Evolutionary conservation across 2,888 invertebrate genomes (phyloP), one percentile per base, ranked within the genome.

Genomic region (Nomada ruficornis): DNA sequence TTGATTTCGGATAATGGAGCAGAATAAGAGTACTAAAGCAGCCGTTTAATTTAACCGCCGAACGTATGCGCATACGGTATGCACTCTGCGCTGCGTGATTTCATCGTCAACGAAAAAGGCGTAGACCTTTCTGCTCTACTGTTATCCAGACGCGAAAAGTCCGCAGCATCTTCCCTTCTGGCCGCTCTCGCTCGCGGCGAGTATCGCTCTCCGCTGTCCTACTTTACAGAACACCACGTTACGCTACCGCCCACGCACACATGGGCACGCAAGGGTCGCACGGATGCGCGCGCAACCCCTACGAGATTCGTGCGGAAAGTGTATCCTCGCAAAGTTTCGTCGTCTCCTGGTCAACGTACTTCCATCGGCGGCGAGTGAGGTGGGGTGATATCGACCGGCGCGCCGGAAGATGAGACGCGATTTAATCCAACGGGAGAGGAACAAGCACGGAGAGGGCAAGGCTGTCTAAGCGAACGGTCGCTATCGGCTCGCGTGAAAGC

Each of bases 371-470:
- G 88, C 84, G 73, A 54, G 86, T 59, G 88, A 85, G 89, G 83
- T 84, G 89, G 85, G 85, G 7, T 36, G 36, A 81, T 91, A 91
- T 91, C 90, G 91, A 90, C 88, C 89, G 83, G 80, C 55, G 82
- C 79, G 47, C 59, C 18, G 44, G 68, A 80, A 83, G 83, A 86
- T 84, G 86, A 87, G 84, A 83, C 84, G 83, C 86, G 87, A 89
- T 89, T 89, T 89, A 89, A 89, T 89, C 85, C 88, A 84, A 77
- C 67, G 63, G 69, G 77, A 72, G 77, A 73, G 70, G 70, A 67
- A 72, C 18, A 68, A 36, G 65, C 55, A 26, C 57, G 60, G 50
- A 47, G 52, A 29, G 50, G 64, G 47, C 47, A 50, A 70, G 64
- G 47, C 65, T 65, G 73, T 67, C 69, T 55, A 70, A 62, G 70